Evolutionary conservation across 1,140 invertebrate genomes (phyloP).

Genomic region (Brachionus asplanchnoidis): DNA sequence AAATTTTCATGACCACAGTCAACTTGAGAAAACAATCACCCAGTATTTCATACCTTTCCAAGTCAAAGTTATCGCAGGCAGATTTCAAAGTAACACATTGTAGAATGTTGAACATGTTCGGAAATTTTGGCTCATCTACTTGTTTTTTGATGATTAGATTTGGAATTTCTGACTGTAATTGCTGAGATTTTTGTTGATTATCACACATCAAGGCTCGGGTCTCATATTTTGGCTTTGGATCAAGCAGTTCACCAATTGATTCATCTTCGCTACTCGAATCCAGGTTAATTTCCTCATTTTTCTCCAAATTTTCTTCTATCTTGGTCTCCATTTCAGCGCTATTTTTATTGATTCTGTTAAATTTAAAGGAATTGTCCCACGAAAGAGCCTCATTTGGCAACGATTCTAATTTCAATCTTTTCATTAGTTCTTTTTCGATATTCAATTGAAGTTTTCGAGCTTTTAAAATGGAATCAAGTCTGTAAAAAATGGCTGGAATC

Average conservation of each 20-base stretch:
- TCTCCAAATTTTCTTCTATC: not conserved
- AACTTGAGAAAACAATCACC: constrained; percentile 99
- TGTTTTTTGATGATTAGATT: not conserved
- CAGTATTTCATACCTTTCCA: constrained; percentile 94
- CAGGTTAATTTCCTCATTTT: not conserved
- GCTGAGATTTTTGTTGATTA: not conserved
- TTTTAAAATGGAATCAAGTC: not conserved
- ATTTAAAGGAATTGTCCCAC: constrained; percentile 24
- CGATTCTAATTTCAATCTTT: not conserved
- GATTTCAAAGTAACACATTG: constrained; percentile 98
- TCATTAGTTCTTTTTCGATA: not conserved
- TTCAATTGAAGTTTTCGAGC: not conserved
- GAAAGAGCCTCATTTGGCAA: not conserved
- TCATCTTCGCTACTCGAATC: not conserved
- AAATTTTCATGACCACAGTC: constrained; percentile 93
- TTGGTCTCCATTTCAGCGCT: not conserved
- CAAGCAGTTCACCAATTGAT: not conserved
- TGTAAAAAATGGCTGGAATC: constrained; percentile 27
- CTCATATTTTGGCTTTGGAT: not conserved
- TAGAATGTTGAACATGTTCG: constrained; percentile 60
- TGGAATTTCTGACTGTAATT: not conserved
- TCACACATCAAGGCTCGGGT: not conserved
- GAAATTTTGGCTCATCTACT: not conserved
- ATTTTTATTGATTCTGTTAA: not conserved
- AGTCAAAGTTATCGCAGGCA: constrained; percentile 96